Conservation (phyloP, 2,888 invertebrate genomes). For the Idaea straminata region DNA sequence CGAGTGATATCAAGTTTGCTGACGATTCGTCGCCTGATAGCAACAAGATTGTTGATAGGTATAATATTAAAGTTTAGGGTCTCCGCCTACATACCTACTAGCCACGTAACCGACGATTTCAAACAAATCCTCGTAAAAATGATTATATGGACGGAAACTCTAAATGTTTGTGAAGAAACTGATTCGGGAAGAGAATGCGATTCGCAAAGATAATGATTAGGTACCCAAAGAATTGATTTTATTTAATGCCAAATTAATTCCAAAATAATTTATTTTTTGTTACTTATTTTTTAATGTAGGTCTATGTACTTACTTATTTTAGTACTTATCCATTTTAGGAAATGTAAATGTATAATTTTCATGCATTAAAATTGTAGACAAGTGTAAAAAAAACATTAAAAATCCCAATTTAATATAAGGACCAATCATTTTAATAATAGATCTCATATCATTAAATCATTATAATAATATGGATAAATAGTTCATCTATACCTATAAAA, state of each 20-base stretch:
- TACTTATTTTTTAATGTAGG: background rate
- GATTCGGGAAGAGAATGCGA: too few relatives aligned
- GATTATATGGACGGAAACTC: background rate
- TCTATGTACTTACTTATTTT: background rate
- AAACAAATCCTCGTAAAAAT: background rate
- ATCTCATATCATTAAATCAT: slow-evolving; percentile 59
- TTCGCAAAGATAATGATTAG: too few relatives aligned
- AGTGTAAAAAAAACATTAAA: slow-evolving; percentile 4
- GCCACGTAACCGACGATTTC: background rate
- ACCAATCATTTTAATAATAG: slow-evolving; percentile 56
- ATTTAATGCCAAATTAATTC: background rate
- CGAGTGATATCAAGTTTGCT: slow-evolving; percentile 70
- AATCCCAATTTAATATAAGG: slow-evolving; percentile 52
- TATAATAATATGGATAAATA: slow-evolving; percentile 31
- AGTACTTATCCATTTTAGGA: background rate
- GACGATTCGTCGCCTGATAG: slow-evolving; percentile 75
- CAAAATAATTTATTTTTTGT: background rate
- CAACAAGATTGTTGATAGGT: slow-evolving; percentile 64
- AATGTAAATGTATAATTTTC: background rate
- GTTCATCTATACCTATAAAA: slow-evolving; percentile 34
- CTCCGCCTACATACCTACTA: background rate
- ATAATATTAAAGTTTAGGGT: slow-evolving; percentile 58
- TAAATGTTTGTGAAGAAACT: background rate
- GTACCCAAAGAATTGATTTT: background rate
- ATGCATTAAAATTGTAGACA: background rate